Percentiles rank a stretch among this genome's conserved stretches.
Conservation (phyloP, 2,797 vertebrate genomes). For the Mormyrops attenuatus region DNA sequence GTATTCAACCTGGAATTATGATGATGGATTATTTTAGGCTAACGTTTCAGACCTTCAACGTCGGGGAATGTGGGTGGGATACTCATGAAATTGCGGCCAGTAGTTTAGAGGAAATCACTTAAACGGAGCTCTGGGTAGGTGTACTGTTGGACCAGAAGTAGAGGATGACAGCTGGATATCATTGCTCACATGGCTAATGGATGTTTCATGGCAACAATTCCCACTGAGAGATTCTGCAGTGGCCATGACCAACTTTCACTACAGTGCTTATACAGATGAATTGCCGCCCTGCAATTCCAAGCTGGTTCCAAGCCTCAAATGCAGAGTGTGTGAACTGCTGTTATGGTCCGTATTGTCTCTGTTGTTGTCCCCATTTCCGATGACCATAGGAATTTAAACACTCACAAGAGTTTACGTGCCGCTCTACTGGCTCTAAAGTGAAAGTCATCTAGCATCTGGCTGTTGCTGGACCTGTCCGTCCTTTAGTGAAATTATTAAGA, state of each 20-base stretch:
- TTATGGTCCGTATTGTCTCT: neutral
- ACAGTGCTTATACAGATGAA: neutral
- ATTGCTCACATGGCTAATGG: neutral
- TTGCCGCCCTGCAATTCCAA: neutral
- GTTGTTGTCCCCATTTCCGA: neutral
- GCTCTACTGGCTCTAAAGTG: neutral
- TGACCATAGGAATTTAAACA: neutral
- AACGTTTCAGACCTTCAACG: neutral
- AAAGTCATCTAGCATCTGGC: neutral
- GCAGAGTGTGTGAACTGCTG: neutral
- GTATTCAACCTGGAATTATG: conserved; percentile 1
- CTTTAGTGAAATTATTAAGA: neutral
- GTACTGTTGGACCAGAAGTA: neutral
- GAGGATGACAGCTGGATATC: neutral
- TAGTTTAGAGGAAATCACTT: neutral
- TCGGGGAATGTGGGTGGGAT: neutral
- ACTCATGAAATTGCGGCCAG: neutral
- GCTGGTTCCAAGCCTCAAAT: neutral
- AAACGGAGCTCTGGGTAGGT: neutral
- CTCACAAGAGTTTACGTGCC: neutral
- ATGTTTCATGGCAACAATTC: neutral
- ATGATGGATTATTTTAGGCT: neutral
- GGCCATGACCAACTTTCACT: neutral
- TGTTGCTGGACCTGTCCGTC: neutral
- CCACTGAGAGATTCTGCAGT: neutral